Base-by-base conservation (phyloP, 2,888 invertebrate genomes). In the Imbricaverruca yamaguchii region DNA sequence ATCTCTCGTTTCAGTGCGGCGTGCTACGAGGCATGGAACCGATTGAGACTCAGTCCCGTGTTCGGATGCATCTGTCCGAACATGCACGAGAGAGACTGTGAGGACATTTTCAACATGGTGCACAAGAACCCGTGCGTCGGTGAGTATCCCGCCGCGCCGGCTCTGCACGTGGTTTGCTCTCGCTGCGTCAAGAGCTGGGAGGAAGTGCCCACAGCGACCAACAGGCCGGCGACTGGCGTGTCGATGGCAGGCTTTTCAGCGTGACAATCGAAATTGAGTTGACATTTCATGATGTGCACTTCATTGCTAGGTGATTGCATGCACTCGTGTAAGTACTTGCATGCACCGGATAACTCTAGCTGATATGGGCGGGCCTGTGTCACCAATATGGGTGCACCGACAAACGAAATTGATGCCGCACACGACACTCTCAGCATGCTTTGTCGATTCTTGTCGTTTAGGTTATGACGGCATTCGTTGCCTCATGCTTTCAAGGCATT, bases 121-220 rank as follows among this genome's bases (percentile, higher is more conserved):
- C 95, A 96, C 91, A 94, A 94, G 89, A 96, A 96, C 90, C 95
- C 95, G 82, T 96, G 96, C 89, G 93, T 95, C 88, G 95, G 95
- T 95, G 90, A 94, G 95, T 90, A 85, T 69, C 56, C 21, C 53
- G 61, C 80, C 0, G 55, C 39, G 55, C 39, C 55, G 55, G 56
- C 63, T 8, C 23, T 13, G 15, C 39, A 39, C 39, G 39, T 39
- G 39, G 39, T 21, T 39, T 23, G 55, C 67, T 67, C 25, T 67
- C 1, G 23, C 65, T 23, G 23, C n/a, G 63, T 39, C 39, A 39
- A 39, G 39, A 39, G 39, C 39, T 39, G 39, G 39, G 39, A 39
- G 1, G 4, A 39, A 39, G 39, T 39, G 39, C 39, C 39, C 39
- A 39, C 39, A 39, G 39, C 39, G 39, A 39, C 39, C 39, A 39